Percentiles rank a stretch among this genome's conserved stretches.
Conservation (phyloP, 2,888 invertebrate genomes). For the Branchellion lobata region DNA sequence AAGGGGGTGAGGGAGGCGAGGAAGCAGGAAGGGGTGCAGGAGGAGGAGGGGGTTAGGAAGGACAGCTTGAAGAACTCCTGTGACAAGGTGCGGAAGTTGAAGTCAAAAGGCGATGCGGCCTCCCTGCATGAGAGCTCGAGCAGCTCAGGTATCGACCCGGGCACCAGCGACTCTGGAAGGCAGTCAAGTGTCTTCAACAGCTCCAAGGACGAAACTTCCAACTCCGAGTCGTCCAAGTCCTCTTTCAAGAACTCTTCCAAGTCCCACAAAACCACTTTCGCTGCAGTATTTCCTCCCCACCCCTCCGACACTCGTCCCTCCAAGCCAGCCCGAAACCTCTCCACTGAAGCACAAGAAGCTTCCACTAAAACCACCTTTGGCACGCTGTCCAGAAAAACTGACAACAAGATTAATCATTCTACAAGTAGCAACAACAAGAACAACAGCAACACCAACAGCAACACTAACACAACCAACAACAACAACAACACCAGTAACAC, state of each 20-base stretch:
- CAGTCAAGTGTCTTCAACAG: conserved; percentile 37
- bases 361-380: background rate
- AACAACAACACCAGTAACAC: background rate
- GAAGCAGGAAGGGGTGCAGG: no score
- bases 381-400: background rate
- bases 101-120: conserved; percentile 4
- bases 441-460: background rate
- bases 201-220: conserved; percentile 39
- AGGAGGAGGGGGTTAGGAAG: no score
- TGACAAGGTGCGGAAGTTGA: no score
- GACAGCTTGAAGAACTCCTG: no score
- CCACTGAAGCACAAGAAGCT: background rate
- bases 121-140: conserved; percentile 45
- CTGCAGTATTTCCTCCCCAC: background rate
- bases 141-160: conserved; percentile 53
- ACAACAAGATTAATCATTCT: background rate
- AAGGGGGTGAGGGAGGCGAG: no score
- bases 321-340: background rate
- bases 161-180: conserved; percentile 44
- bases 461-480: background rate
- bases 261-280: background rate
- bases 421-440: background rate
- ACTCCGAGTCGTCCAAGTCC: conserved; percentile 14
- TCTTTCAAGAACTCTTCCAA: conserved; percentile 1
- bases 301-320: background rate